These are phyloP conservation scores for Drosophila austrosaltans DNA, from an alignment of 2,888 invertebrate genomes.

Conservation along the genomic window DNA sequence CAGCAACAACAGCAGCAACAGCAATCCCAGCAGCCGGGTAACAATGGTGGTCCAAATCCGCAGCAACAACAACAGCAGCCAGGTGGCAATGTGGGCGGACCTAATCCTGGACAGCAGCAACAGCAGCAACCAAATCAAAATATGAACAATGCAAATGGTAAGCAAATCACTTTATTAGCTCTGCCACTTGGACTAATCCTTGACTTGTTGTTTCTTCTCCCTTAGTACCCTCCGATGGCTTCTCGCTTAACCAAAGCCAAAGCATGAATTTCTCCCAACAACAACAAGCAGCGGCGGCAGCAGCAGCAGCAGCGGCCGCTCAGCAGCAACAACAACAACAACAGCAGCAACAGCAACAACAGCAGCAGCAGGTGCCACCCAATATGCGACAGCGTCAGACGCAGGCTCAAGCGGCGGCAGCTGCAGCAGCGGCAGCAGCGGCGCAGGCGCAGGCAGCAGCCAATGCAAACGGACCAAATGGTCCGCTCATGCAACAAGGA, in stretches of 20 bases:
- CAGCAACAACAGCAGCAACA: constrained; percentile 82
- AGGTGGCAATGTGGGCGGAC: constrained; percentile 73
- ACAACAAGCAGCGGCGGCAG: constrained; percentile 86
- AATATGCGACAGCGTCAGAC: constrained; percentile 81
- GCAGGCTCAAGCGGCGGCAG: constrained; percentile 80
- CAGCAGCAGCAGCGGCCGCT: constrained; percentile 84
- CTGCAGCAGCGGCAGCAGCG: constrained; percentile 83
- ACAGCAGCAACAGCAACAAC: constrained; percentile 74
- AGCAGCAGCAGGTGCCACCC: constrained; percentile 85
- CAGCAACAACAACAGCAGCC: constrained; percentile 84
- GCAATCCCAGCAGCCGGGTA: constrained; percentile 81
- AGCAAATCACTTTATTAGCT: constrained; percentile 25
- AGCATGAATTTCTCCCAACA: constrained; percentile 93
- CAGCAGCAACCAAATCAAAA: constrained; percentile 81
- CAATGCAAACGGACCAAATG: constrained; percentile 74
- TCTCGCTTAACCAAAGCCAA: constrained; percentile 92
- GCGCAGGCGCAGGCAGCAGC: constrained; percentile 82
- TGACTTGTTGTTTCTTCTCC: background rate
- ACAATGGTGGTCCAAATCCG: constrained; percentile 58
- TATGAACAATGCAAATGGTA: constrained; percentile 82
- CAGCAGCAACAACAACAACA: constrained; percentile 79
- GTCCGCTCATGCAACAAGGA: constrained; percentile 64
- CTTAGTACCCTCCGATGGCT: constrained; percentile 84
- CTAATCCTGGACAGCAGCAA: constrained; percentile 80
- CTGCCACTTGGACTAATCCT: background rate